A percentile compares a stretch with the other conserved stretches of the same genome.
These are phyloP conservation scores for Clinocottus analis DNA, from an alignment of 2,113 vertebrate species.

Conservation along the genomic window DNA sequence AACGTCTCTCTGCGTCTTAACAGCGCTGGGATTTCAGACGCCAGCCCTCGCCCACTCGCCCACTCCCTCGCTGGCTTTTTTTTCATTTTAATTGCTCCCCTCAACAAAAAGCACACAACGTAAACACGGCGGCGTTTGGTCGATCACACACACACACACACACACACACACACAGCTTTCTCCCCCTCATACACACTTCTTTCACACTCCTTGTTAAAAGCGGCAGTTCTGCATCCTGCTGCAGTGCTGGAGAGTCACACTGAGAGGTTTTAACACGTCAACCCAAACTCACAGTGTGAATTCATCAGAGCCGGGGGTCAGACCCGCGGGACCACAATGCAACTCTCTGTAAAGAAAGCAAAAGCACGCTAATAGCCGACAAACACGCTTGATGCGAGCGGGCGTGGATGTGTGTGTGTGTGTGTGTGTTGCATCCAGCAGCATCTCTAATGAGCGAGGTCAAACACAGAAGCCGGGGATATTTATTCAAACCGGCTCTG, in stretches of 20 bases:
- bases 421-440: not conserved
- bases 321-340: constrained; percentile 32
- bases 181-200: too few relatives aligned
- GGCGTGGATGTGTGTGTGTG: constrained; percentile 12
- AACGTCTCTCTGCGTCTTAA: constrained; percentile 37
- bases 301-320: constrained; percentile 11
- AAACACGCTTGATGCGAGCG: constrained; percentile 8
- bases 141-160: constrained; percentile 5
- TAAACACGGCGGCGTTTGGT: constrained; percentile 32
- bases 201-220: constrained; percentile 26
- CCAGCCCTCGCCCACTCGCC: constrained; percentile 11
- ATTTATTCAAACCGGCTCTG: constrained; percentile 14
- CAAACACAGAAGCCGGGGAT: constrained; percentile 19
- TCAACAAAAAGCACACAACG: constrained; percentile 40
- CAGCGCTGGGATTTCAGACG: constrained; percentile 38
- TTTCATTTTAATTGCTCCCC: constrained; percentile 54
- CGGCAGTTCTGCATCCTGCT: constrained; percentile 18
- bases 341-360: constrained; percentile 1
- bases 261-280: constrained; percentile 28
- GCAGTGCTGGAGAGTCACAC: not conserved
- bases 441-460: constrained; percentile 34
- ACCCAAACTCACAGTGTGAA: constrained; percentile 10
- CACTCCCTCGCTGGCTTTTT: constrained; percentile 42
- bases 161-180: constrained; percentile 19
- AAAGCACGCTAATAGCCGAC: not conserved